Conservation (phyloP, 2,113 vertebrate species). For the Beaufortia kweichowensis region DNA sequence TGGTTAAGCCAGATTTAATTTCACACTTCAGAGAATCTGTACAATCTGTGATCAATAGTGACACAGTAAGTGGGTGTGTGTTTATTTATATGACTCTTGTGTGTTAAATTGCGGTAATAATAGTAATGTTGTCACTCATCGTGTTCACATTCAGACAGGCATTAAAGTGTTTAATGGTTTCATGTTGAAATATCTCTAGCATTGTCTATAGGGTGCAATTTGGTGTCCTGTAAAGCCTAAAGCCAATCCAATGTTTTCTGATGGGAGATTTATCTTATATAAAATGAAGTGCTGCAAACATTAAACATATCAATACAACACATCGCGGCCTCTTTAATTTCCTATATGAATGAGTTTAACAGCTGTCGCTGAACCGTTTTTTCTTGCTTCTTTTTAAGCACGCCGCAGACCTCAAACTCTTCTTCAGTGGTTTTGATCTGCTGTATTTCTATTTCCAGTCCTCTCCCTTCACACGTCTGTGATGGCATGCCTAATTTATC, state of each 20-base stretch:
- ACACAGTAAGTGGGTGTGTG: constrained; percentile 31
- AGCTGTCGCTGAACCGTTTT: constrained; percentile 5
- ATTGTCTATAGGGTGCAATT: no score
- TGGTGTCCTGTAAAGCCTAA: no score
- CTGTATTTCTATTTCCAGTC: constrained; percentile 26
- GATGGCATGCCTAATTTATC: constrained; percentile 53
- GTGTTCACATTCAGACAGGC: constrained; percentile 9
- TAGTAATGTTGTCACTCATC: constrained; percentile 24
- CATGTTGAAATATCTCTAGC: neutral
- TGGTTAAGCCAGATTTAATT: constrained; percentile 38
- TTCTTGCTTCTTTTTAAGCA: constrained; percentile 7
- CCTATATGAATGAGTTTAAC: neutral
- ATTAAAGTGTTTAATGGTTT: constrained; percentile 3
- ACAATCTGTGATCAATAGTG: constrained; percentile 43
- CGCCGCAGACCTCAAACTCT: neutral
- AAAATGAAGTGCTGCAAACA: no score
- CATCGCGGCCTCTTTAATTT: neutral
- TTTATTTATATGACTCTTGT: neutral
- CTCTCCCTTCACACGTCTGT: constrained; percentile 30
- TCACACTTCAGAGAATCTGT: constrained; percentile 16
- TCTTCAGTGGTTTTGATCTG: constrained; percentile 15
- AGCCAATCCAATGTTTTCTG: no score
- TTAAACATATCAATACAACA: no score
- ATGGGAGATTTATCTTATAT: no score
- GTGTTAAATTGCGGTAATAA: constrained; percentile 27